Base-by-base conservation (phyloP, 2,113 vertebrate species). In the Garra rufa region DNA sequence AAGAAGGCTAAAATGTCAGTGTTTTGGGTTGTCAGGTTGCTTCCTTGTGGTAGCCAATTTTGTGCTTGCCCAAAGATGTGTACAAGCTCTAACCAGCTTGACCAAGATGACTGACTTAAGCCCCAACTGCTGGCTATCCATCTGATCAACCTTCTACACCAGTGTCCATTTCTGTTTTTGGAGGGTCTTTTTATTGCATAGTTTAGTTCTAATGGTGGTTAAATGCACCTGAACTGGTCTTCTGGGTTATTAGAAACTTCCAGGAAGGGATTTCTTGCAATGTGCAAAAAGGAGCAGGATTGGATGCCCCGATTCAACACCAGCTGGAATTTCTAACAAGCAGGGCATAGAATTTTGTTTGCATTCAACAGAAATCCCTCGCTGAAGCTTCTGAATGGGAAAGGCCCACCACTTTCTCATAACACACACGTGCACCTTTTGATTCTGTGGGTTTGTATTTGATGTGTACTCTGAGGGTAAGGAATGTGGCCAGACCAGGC, bases 401-500 rank as follows among this genome's bases (percentile, higher is more conserved):
- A n/a, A 38, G 43, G 9, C 4, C 65, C 30, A 24, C 10, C 6
- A 15, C 46, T 19, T 83, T 46, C 28, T 76, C n/a, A 76, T 30
- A 75, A 48, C 80, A 57, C 57, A 74, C 76, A 67, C 55, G 10
- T 17, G 63, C 11, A 6, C 28, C 76, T 80, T n/a, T 82, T 84
- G 81, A 77, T 52, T 82, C 77, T 81, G 84, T 86, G 55, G 88
- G 67, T 82, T 81, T 85, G 80, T 57, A 79, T 85, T 78, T 86
- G 55, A 73, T 81, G 82, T 84, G 79, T 63, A 17, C 38, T 70
- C 80, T 75, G n/a, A 89, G 90, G 76, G 88, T 85, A 87, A 92
- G 92, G 92, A 93, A 93, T 93, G 91, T 90, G 86, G 76, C 80
- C 84, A 89, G 87, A 90, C 52, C 74, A 84, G 77, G 63, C 89